A percentile compares a stretch with the other conserved stretches of the same genome.
phyloP scores from a whole-genome alignment of 1,140 invertebrate species.

The Macrostomum lignano region DNA sequence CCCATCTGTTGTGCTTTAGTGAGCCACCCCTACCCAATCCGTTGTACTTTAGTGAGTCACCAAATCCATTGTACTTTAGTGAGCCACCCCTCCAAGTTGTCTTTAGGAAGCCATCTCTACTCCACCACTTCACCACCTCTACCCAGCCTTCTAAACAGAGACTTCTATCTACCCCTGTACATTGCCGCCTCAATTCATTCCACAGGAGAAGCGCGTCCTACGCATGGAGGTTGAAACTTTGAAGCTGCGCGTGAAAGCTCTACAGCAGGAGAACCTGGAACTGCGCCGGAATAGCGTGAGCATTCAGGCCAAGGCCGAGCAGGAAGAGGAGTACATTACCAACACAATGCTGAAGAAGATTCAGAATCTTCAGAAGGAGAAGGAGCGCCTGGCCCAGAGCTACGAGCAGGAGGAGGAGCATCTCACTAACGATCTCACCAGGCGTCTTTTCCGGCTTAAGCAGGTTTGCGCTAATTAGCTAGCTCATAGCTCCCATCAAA shows the following conservation, averaged over 20 bases:
- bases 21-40: no score
- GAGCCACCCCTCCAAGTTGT: no score
- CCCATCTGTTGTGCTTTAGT: no score
- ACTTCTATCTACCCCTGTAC: no score
- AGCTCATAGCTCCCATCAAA: no score
- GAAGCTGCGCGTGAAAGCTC: constrained; percentile 63
- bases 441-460: constrained; percentile 62
- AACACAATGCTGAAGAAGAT: constrained; percentile 92
- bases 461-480: no score
- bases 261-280: constrained; percentile 74
- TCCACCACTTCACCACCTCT: no score
- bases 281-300: constrained; percentile 75
- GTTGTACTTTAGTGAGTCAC: no score
- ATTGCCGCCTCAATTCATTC: no score
- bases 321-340: constrained; percentile 93
- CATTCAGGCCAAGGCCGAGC: constrained; percentile 41
- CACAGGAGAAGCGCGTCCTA: constrained; percentile 76
- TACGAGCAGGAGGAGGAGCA: constrained; percentile 96
- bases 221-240: constrained; percentile 86
- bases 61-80: no score
- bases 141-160: no score
- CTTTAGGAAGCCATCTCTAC: no score
- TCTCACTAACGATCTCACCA: constrained; percentile 84
- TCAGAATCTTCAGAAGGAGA: constrained; percentile 84
- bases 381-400: constrained; percentile 81